Evolutionary conservation across 92 coral and sea anemone genomes (phyloP), one percentile per base, ranked within the genome.

Genomic region (Actinostola sp.): DNA sequence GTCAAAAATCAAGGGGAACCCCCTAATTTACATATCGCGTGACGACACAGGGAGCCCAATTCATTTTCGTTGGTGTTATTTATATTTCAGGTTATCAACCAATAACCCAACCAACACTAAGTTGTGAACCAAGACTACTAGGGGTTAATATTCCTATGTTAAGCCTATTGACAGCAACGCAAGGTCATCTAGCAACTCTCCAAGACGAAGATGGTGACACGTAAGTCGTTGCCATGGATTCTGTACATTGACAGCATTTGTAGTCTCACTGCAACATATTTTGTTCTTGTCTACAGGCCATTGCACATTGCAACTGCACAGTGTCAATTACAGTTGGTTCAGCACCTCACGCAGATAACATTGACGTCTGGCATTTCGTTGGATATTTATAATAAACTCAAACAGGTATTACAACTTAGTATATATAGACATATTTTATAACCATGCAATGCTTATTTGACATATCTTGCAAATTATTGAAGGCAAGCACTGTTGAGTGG

Each of bases 181-280:
- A 95, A 42, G 92, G 99, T 24, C 99, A 95, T 39, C 64, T 85
- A 28, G 99, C 99, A 21, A 86, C 97, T 26, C 82, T 95, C 32
- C 99, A 85, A 75, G 99, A 95, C 48, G 99, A 91, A 50, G 99
- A 95, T 58, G 99, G 99, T 1, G 99, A 95, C 48, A 95, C 99
- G 99, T 95, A 86, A 88, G 99, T 89, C n/a, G n/a, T 11, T 15
- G 44, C 9, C 7, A 25, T 15, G n/a, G n/a, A 11, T 44, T 44
- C 50, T 11, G 11, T 44, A 44, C 11, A 59, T 33, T 11, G 7
- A 33, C 13, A 20, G 20, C 10, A 11, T 12, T n/a, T 49, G 56
- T 49, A n/a, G 16, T 30, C 12, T 19, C 39, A 30, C 1, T 42
- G n/a, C 0, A 56, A 53, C 14, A 2, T 49, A 36, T 36, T 9